Base-by-base conservation (phyloP, 2,888 invertebrate genomes). In the Diarsia mendica region DNA sequence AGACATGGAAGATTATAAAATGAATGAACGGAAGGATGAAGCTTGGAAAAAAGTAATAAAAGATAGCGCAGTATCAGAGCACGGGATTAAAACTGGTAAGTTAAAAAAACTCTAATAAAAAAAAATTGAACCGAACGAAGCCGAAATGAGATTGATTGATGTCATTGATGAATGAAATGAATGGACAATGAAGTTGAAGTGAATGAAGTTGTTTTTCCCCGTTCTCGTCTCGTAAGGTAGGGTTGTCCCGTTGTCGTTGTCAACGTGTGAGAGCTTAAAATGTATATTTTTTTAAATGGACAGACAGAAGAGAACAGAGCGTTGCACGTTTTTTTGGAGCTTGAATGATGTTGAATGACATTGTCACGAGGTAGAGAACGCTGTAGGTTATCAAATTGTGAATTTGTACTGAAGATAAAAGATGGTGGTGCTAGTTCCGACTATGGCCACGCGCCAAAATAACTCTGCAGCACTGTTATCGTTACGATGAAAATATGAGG, bases 81-180 rank as follows among this genome's bases (percentile, higher is more conserved):
- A 80, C 28, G 77, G 77, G 39, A 80, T 77, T 53, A 77, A 77
- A 60, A 77, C 77, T 48, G 77, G 77, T 77, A 80, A 77, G 72
- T 49, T 48, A 10, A 39, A n/a, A 58, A 28, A 3, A 8, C 2
- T 3, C 11, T 11, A 23, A 4, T n/a, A 53, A n/a, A 11, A 23
- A n/a, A n/a, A n/a, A 23, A n/a, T n/a, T 11, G 13, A 63, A 44
- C 1, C 2, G 11, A 11, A 10, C 18, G 9, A 18, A 18, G n/a
- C 44, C 13, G 58, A 39, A 44, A 39, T 10, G 28, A 33, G 3
- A n/a, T 48, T 18, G 69, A 68, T 33, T 48, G 46, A n/a, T n/a
- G n/a, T n/a, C n/a, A n/a, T n/a, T n/a, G n/a, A n/a, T n/a, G n/a
- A n/a, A n/a, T n/a, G n/a, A n/a, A 69, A 63, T 63, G n/a, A 15